Evolutionary conservation across 1,140 invertebrate species (phyloP).

Genomic region (Argopecten irradians): DNA sequence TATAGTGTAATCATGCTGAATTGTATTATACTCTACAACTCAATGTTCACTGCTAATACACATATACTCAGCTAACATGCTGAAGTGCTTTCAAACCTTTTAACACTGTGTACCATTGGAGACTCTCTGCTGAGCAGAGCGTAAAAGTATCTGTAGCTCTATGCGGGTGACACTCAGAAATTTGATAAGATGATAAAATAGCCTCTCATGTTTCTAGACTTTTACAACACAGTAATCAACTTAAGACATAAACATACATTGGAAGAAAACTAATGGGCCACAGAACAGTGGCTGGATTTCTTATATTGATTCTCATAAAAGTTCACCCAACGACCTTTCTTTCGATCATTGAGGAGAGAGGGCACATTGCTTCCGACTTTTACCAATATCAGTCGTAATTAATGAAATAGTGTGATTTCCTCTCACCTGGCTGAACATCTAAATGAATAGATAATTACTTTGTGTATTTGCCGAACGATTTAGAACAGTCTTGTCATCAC

Average conservation of each 20-base stretch:
- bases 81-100: background rate
- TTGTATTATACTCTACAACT: background rate
- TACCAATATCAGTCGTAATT: conserved; percentile 11
- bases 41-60: too few relatives aligned
- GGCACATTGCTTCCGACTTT: conserved; percentile 3
- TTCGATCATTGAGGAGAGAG: background rate
- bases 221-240: conserved; percentile 10
- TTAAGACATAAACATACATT: background rate
- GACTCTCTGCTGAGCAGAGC: background rate
- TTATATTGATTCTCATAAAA: background rate
- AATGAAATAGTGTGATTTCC: conserved; percentile 10
- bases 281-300: background rate
- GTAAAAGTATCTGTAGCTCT: background rate
- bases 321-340: background rate
- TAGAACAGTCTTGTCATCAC: conserved; percentile 3
- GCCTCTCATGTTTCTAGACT: background rate
- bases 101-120: background rate
- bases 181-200: conserved; percentile 3
- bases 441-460: conserved; percentile 14
- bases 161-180: background rate
- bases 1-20: background rate
- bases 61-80: background rate
- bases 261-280: background rate
- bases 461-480: background rate
- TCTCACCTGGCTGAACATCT: conserved; percentile 13